These are phyloP conservation scores for Conops quadrifasciatus DNA, from an alignment of 2,888 invertebrate species.

Conservation along the genomic window DNA sequence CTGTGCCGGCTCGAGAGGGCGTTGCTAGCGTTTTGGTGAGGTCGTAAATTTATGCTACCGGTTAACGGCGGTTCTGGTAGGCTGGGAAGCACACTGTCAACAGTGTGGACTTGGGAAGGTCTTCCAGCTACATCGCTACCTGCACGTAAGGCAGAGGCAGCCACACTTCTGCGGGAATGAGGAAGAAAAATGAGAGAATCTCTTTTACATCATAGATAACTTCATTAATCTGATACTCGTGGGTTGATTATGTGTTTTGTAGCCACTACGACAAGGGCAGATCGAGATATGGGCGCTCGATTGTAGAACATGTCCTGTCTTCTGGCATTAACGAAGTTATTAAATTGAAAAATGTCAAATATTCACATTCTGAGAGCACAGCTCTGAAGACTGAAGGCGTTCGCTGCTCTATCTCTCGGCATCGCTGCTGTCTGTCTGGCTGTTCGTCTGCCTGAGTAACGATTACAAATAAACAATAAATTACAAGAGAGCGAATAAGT, in stretches of 20 bases:
- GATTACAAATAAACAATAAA: background rate
- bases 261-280: conserved; percentile 2
- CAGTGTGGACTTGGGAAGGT: background rate
- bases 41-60: conserved; percentile 28
- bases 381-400: background rate
- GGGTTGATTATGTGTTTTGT: conserved; percentile 30
- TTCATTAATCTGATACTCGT: conserved; percentile 27
- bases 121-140: background rate
- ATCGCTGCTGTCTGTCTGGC: conserved; percentile 20
- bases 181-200: too few relatives aligned
- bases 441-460: background rate
- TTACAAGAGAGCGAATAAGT: background rate
- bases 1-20: conserved; percentile 25
- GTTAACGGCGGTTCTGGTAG: background rate
- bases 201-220: too few relatives aligned
- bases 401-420: conserved; percentile 15
- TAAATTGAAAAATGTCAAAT: conserved; percentile 29
- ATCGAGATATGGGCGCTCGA: conserved; percentile 4
- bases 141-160: conserved; percentile 3
- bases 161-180: too few relatives aligned
- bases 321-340: conserved; percentile 30
- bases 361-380: conserved; percentile 13
- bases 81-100: conserved; percentile 21
- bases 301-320: background rate
- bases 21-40: conserved; percentile 22